Base-by-base conservation (phyloP, 92 coral and sea anemone genomes). In the Porites divaricata region DNA sequence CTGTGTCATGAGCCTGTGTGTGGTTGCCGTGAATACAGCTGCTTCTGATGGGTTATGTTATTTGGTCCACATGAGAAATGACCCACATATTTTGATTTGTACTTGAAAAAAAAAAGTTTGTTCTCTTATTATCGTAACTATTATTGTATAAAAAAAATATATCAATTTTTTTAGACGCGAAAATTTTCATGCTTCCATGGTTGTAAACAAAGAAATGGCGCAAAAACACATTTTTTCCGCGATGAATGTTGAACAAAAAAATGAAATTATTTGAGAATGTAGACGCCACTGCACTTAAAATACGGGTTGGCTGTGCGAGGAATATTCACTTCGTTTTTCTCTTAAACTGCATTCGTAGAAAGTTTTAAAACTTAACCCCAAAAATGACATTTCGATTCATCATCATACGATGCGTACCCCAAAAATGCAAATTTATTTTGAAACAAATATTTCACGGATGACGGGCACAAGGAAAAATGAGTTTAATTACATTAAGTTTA, bases 161-260 rank as follows among this genome's bases (percentile, higher is more conserved):
- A 35, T 35, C 26, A 49, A 48, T 14, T 1, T n/a, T 17, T 71
- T 8, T 0, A 1, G 23, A 51, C 63, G 6, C 49, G 83, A 78
- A 78, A 41, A 8, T 66, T 24, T 24, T 66, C 72, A 3, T 62
- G 69, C 26, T 50, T 51, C 59, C 52, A 4, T 24, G 1, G 64
- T 56, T 35, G 51, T 53, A 69, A 67, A 67, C 56, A 80, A 35
- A 54, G 17, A 23, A 8, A 25, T n/a, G 51, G 35, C 72, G 64
- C 59, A 51, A 78, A 8, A 17, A 49, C 11, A 35, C 28, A 51
- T 14, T 68, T 52, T 80, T 24, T 13, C 58, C 12, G 35, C 14
- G 48, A 20, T 80, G 58, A 67, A 80, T 70, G 69, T 64, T 80
- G 56, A 80, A 69, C 45, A 69, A 11, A 15, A 8, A 54, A 54